A percentile compares a stretch with the other conserved stretches of the same genome.
These are phyloP conservation scores for Osmerus mordax DNA, from an alignment of 2,113 vertebrate genomes.

Conservation along the genomic window DNA sequence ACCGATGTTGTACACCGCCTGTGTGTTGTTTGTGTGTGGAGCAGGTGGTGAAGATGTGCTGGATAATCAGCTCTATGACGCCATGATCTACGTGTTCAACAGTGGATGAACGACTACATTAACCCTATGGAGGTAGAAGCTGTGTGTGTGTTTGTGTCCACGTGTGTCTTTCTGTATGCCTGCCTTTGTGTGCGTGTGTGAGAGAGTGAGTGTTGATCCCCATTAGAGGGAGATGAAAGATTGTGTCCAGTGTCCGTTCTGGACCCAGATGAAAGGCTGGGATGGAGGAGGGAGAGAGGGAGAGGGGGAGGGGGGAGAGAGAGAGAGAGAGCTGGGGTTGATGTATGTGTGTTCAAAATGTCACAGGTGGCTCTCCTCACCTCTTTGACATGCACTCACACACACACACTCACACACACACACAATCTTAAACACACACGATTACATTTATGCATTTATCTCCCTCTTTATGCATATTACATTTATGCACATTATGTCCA, in stretches of 20 bases:
- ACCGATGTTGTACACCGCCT: not conserved
- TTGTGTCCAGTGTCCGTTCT: not conserved
- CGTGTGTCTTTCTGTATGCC: not conserved
- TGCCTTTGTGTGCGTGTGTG: not conserved
- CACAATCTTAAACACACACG: not conserved
- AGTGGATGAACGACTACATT: slow-evolving; percentile 95
- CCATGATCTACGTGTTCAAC: slow-evolving; percentile 97
- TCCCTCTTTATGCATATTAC: no score
- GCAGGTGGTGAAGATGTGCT: slow-evolving; percentile 92
- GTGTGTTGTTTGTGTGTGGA: slow-evolving; percentile 16
- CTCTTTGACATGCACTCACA: not conserved
- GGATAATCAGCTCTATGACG: slow-evolving; percentile 92
- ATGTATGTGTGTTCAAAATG: not conserved
- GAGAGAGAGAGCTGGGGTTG: no score
- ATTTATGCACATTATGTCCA: not conserved
- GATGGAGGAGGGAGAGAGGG: not conserved
- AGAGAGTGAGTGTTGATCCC: not conserved
- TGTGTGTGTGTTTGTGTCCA: not conserved
- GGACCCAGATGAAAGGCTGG: not conserved
- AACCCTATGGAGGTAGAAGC: slow-evolving; percentile 90
- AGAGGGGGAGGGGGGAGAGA: not conserved
- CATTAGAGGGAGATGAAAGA: not conserved
- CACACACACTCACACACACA: not conserved
- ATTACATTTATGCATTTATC: no score
- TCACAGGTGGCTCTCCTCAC: not conserved